These are phyloP conservation scores for Brevimyrus niger DNA, from an alignment of 2,113 vertebrate species.

Conservation along the genomic window DNA sequence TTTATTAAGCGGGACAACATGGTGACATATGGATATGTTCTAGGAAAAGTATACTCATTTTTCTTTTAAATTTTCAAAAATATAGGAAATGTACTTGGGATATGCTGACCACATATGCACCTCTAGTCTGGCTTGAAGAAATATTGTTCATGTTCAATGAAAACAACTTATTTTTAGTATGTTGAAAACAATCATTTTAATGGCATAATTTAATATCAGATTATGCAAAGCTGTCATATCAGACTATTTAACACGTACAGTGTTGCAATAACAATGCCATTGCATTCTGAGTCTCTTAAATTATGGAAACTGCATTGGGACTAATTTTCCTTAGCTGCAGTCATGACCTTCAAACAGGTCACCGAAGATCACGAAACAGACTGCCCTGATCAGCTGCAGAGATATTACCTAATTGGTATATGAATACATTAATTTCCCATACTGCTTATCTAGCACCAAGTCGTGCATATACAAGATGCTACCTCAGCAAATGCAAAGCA, in stretches of 20 bases:
- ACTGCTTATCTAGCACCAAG: neutral
- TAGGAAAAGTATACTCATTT: neutral
- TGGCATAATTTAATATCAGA: neutral
- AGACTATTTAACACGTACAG: neutral
- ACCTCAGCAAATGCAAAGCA: neutral
- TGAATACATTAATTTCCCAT: neutral
- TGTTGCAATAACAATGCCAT: neutral
- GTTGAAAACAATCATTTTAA: neutral
- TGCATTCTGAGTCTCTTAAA: neutral
- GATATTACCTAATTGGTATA: neutral
- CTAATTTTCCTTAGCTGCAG: neutral
- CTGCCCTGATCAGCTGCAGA: neutral
- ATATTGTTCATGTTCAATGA: neutral
- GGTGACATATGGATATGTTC: neutral
- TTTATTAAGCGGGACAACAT: neutral
- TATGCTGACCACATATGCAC: neutral
- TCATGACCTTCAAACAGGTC: neutral
- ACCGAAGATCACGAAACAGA: neutral
- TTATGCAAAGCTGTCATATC: neutral
- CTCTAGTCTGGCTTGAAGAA: neutral
- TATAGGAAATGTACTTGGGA: neutral
- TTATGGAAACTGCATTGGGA: neutral
- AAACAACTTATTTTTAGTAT: neutral
- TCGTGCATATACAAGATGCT: neutral
- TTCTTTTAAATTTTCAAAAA: neutral